Evolutionary conservation across 2,888 invertebrate genomes (phyloP).

Genomic region (Ochropleura leucogaster): DNA sequence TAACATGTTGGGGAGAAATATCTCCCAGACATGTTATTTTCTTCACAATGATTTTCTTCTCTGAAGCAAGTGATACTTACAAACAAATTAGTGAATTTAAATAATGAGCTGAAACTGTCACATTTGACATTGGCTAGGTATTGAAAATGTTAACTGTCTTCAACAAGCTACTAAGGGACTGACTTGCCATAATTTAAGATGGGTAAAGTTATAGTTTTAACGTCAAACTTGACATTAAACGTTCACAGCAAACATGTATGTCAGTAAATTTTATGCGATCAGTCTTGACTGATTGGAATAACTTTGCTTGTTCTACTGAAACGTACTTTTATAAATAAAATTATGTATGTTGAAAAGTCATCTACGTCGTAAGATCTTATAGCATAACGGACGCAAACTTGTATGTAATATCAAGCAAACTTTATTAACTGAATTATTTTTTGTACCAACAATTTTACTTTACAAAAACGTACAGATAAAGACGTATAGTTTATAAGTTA

Average conservation of each 20-base stretch:
- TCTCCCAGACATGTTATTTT: too few relatives aligned
- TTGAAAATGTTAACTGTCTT: not conserved
- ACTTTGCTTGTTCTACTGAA: slow-evolving; percentile 18
- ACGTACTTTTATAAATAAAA: slow-evolving; percentile 17
- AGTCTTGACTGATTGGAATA: slow-evolving; percentile 7
- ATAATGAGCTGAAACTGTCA: not conserved
- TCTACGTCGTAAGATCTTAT: slow-evolving; percentile 53
- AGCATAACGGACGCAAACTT: slow-evolving; percentile 25
- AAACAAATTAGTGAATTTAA: too few relatives aligned
- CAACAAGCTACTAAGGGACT: not conserved
- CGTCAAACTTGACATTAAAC: not conserved
- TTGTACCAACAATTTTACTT: not conserved
- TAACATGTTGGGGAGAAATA: too few relatives aligned
- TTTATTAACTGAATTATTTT: not conserved
- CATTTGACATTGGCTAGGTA: not conserved
- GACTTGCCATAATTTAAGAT: not conserved
- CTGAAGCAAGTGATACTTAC: too few relatives aligned
- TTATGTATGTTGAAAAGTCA: slow-evolving; percentile 46
- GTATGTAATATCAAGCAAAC: not conserved
- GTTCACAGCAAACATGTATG: not conserved
- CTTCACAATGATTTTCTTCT: too few relatives aligned
- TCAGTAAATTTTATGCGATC: slow-evolving; percentile 1
- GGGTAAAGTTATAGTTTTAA: not conserved
- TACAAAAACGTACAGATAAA: not conserved
- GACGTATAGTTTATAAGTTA: not conserved